A percentile compares a stretch with the other conserved stretches of the same genome.
These are phyloP conservation scores for Clostera curtula DNA, from an alignment of 2,888 invertebrate species.

Conservation along the genomic window DNA sequence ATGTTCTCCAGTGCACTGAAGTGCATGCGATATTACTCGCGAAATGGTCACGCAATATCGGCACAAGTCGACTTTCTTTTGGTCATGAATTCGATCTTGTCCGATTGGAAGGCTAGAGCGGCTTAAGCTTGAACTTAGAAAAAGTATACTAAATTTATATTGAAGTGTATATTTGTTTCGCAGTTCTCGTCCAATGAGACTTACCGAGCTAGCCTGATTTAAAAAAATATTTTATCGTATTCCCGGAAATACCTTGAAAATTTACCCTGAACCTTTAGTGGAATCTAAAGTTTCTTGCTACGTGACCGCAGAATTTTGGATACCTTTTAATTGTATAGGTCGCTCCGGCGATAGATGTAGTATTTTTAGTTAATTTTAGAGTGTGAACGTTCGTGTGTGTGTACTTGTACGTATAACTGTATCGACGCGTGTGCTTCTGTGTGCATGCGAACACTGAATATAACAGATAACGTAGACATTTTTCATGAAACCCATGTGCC, in stretches of 20 bases:
- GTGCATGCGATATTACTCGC: conserved; percentile 10
- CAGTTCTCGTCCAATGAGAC: too few species aligned
- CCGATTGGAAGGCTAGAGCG: too few species aligned
- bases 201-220: too few species aligned
- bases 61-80: too few species aligned
- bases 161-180: too few species aligned
- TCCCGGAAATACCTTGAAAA: too few species aligned
- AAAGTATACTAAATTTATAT: too few species aligned
- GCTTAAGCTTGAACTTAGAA: too few species aligned
- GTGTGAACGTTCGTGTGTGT: conserved; percentile 10
- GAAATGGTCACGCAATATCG: too few species aligned
- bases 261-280: conserved; percentile 23
- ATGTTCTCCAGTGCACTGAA: conserved; percentile 14
- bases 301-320: conserved; percentile 37
- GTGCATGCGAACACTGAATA: conserved; percentile 33
- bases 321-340: conserved; percentile 33
- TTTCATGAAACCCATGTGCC: conserved; percentile 45
- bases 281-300: conserved; percentile 23
- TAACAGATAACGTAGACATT: conserved; percentile 46
- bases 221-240: too few species aligned
- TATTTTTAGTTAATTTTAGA: conserved; percentile 21
- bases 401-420: conserved; percentile 11
- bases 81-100: too few species aligned
- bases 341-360: conserved; percentile 23
- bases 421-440: conserved; percentile 24